Evolutionary conservation across 2,797 vertebrate species (phyloP), one percentile per base, ranked within the genome.

Genomic region (Lophius americanus): DNA sequence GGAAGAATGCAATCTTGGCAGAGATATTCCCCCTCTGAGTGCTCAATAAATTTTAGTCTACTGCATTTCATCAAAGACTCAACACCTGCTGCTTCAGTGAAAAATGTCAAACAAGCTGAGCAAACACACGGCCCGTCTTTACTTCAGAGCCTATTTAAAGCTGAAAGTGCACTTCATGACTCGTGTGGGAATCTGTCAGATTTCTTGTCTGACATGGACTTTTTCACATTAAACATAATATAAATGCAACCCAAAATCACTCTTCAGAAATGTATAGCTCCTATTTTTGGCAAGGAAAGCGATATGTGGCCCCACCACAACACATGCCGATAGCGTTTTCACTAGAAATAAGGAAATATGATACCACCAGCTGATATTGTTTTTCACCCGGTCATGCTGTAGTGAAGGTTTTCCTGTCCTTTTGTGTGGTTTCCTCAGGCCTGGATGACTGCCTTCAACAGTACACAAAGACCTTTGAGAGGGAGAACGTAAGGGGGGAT

Each of bases 401-500:
- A 7, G 61, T 82, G 46, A 85, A 75, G 56, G 60, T 75, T 68
- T 63, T 41, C 51, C 42, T 51, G 70, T 75, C 14, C 2, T 61
- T 23, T 52, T 60, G 54, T 68, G 60, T 67, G 70, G 14, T 58
- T 78, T 70, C 54, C 69, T 76, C 88, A 99, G 98, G 98, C 76
- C 93, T 99, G 85, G 98, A 99, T 83, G 98, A 99, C 83, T 99
- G 96, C 88, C 91, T 99, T 80, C 98, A 97, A 86, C 97, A 98
- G 87, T 99, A 99, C 87, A 98, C 98, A 91, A 96, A 97, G 87
- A 98, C 96, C 79, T 98, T 99, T 57, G 98, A 99, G 81, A 94
- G 95, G 77, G 98, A 99, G 91, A 98, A 97, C 89, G 97, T 99
- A 9, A 96, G 96, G 66, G 98, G 98, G 0, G 98, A 99, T 90